Evolutionary conservation across 2,797 vertebrate genomes (phyloP).

Genomic region (Diplodus puntazzo): DNA sequence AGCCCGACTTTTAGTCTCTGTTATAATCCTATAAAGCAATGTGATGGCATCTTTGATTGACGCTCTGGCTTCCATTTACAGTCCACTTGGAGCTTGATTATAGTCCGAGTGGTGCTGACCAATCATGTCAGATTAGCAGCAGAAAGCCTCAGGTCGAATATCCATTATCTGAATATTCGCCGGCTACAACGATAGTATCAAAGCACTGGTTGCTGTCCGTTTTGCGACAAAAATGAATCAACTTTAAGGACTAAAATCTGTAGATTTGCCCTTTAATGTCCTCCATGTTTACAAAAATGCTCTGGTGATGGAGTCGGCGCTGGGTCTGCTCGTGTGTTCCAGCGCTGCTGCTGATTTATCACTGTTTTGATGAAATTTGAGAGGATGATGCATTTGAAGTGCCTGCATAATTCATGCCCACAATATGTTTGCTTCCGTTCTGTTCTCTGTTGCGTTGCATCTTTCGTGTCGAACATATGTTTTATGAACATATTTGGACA

Average conservation of each 20-base stretch:
- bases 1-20: background rate
- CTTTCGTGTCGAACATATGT: background rate
- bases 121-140: too few relatives aligned
- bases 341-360: background rate
- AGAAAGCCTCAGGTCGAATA: too few relatives aligned
- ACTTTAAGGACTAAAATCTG: background rate
- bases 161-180: too few relatives aligned
- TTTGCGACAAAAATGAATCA: background rate
- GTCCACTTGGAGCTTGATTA: too few relatives aligned
- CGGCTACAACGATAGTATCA: background rate
- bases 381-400: background rate
- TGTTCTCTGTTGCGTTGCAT: background rate
- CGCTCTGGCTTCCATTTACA: too few relatives aligned
- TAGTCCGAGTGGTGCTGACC: too few relatives aligned
- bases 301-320: background rate
- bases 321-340: background rate
- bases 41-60: background rate
- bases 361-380: background rate
- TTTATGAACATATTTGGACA: rapidly evolving
- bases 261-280: background rate
- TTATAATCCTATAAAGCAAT: background rate
- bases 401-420: background rate
- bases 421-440: background rate
- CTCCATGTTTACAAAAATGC: background rate
- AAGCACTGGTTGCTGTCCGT: background rate